phyloP scores from a whole-genome alignment of 2,113 vertebrate species.

The Apistogramma diplotaenia region DNA sequence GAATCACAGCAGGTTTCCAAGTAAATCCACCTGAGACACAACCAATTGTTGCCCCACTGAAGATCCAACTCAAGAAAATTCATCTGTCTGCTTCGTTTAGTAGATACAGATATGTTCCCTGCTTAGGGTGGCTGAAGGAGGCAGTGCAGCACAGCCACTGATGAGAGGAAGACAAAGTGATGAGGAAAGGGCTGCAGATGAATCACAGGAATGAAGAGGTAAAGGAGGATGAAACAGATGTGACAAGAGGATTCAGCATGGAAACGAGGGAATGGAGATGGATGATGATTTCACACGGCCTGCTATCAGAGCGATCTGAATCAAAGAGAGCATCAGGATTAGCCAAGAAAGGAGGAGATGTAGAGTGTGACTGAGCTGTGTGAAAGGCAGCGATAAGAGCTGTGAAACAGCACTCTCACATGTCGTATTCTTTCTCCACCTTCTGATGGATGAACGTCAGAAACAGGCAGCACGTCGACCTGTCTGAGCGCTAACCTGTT shows the following conservation, averaged over 20 bases:
- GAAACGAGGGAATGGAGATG: background rate
- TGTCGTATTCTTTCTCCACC: background rate
- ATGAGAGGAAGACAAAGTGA: background rate
- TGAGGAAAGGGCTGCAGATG: background rate
- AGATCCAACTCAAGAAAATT: background rate
- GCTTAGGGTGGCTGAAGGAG: background rate
- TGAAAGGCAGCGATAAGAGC: constrained; percentile 28
- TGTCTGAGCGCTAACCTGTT: background rate
- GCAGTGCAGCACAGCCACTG: background rate
- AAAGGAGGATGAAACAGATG: background rate
- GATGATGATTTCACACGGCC: constrained; percentile 9
- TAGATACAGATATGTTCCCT: background rate
- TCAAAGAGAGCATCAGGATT: constrained; percentile 12
- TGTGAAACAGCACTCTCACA: background rate
- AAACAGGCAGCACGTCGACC: background rate
- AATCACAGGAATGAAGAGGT: background rate
- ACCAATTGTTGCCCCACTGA: background rate
- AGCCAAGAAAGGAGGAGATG: background rate
- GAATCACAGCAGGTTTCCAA: background rate
- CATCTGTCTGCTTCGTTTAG: background rate
- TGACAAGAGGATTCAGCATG: constrained; percentile 4
- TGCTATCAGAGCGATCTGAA: constrained; percentile 3
- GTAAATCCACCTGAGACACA: background rate
- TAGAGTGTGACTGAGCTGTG: constrained; percentile 2
- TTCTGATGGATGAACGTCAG: background rate